phyloP scores from a whole-genome alignment of 2,888 invertebrate genomes.

The Anthophora plumipes region DNA sequence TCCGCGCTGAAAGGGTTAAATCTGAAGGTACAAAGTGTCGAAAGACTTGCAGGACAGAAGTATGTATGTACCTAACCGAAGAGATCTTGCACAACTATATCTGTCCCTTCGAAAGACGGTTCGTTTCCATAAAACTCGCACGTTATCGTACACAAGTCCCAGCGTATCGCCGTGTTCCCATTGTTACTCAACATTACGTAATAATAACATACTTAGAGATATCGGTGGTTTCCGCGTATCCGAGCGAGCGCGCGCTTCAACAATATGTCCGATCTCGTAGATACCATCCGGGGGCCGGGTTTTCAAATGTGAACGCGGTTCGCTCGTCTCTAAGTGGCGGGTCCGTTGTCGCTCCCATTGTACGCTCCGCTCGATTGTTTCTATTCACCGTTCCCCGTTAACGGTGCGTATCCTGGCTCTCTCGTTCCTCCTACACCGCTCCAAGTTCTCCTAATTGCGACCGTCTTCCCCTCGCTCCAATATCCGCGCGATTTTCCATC shows the following conservation, averaged over 20 bases:
- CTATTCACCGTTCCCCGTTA: slow-evolving; percentile 67
- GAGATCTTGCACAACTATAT: too few relatives aligned
- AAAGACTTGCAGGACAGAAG: too few relatives aligned
- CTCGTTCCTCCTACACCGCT: slow-evolving; percentile 32
- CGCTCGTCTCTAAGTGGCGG: slow-evolving; percentile 65
- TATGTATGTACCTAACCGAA: too few relatives aligned
- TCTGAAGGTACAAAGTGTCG: too few relatives aligned
- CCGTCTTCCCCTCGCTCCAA: slow-evolving; percentile 15
- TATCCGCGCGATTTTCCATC: slow-evolving; percentile 33
- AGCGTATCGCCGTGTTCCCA: slow-evolving; percentile 22
- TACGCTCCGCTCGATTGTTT: slow-evolving; percentile 65
- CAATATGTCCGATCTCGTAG: slow-evolving; percentile 62
- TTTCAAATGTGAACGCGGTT: slow-evolving; percentile 54
- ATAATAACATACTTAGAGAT: slow-evolving; percentile 46
- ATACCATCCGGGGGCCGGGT: slow-evolving; percentile 39
- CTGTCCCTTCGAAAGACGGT: too few relatives aligned
- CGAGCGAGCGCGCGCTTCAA: slow-evolving; percentile 21
- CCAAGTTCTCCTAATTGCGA: slow-evolving; percentile 63
- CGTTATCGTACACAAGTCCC: too few relatives aligned
- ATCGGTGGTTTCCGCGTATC: slow-evolving; percentile 41
- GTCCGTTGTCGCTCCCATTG: slow-evolving; percentile 70
- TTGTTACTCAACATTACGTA: slow-evolving; percentile 39
- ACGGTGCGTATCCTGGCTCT: slow-evolving; percentile 65
- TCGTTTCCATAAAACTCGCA: too few relatives aligned
- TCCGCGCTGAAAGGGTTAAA: too few relatives aligned